Evolutionary conservation across 2,113 vertebrate species (phyloP), one percentile per base, ranked within the genome.

Genomic region (Spheniscus mendiculus): DNA sequence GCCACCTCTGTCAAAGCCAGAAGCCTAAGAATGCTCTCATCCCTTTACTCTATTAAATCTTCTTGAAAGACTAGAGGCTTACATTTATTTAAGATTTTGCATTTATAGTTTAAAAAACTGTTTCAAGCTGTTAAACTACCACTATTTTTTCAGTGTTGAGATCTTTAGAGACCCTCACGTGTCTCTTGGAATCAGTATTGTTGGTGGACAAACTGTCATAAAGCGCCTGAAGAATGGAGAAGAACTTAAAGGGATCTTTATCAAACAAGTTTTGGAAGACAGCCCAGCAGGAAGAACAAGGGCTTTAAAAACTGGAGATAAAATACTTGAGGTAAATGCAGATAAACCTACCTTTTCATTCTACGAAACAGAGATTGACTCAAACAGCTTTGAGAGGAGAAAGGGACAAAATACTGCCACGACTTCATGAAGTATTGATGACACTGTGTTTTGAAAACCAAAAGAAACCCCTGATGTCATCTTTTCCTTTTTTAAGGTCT

Each of bases 211-310:
- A 20, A 98, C 98, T 2, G 97, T 99, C 93, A 99, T 99, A 98
- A 99, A 99, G 96, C 99, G 99, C 25, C 98, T 99, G 91, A 99
- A 98, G 97, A 99, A 99, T 84, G 99, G 99, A 61, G 99, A 99
- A 91, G 99, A 99, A 40, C 99, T 99, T 84, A 99, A 99, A 98
- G 99, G 99, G 18, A 99, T 99, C 97, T 99, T 99, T 97, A 99
- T 99, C 98, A 99, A 99, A 91, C 99, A 99, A 96, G 99, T 99
- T 58, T 93, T 99, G 89, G 97, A 98, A 56, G 98, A 99, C 83
- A 99, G 99, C 88, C 99, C 99, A 27, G 99, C 99, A 19, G 99
- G 98, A 95, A 98, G 96, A 81, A 99, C 99, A 9, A 96, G 94
- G 2, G 98, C 98, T 56, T 98, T 99, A 79, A 99, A 99, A 98